A percentile compares a stretch with the other conserved stretches of the same genome.
Conservation (phyloP, 2,888 invertebrate genomes). For the Orthosia incerta region DNA sequence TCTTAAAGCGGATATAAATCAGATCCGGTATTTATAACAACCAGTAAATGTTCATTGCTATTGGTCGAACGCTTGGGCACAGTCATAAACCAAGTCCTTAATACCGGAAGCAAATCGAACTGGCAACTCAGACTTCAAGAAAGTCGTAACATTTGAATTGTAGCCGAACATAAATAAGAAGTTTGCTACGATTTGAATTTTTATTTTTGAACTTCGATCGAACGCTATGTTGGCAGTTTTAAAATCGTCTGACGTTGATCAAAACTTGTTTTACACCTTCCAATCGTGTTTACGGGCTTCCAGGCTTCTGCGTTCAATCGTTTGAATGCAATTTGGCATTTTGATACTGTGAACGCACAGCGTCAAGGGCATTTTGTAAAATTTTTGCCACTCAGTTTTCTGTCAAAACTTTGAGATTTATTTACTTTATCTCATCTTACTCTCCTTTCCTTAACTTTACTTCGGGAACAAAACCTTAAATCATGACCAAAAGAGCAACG, state of each 20-base stretch:
- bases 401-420: too few species aligned
- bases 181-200: slow-evolving; percentile 64
- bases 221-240: slow-evolving; percentile 32
- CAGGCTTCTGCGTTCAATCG: background rate
- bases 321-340: background rate
- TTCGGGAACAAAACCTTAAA: too few species aligned
- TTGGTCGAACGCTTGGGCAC: slow-evolving; percentile 66
- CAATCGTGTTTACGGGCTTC: background rate
- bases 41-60: slow-evolving; percentile 74
- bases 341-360: background rate
- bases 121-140: slow-evolving; percentile 65
- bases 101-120: slow-evolving; percentile 73
- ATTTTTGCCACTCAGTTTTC: too few species aligned
- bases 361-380: background rate
- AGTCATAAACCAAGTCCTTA: slow-evolving; percentile 76
- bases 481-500: background rate
- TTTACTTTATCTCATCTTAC: too few species aligned
- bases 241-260: slow-evolving; percentile 4
- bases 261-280: slow-evolving; percentile 20
- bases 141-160: slow-evolving; percentile 76
- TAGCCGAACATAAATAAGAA: slow-evolving; percentile 73
- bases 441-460: too few species aligned
- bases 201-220: slow-evolving; percentile 60
- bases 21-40: slow-evolving; percentile 43
- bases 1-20: slow-evolving; percentile 22